Percentiles rank a stretch among this genome's conserved stretches.
These are phyloP conservation scores for Aphelinus certus DNA, from an alignment of 1,140 invertebrate genomes.

Conservation along the genomic window DNA sequence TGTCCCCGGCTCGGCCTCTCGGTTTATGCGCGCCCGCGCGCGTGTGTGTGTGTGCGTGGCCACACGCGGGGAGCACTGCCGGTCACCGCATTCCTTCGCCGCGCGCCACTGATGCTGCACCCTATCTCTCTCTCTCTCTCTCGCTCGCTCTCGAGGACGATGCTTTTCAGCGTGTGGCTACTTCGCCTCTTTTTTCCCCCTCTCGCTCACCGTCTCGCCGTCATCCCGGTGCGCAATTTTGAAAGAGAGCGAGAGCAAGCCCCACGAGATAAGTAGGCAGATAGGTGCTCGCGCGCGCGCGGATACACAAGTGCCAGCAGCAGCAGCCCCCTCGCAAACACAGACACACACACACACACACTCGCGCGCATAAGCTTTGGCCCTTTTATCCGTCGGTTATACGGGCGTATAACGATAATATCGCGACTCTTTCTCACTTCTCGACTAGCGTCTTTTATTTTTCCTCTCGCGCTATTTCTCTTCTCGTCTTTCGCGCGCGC, in stretches of 20 bases:
- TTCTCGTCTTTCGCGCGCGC: too few relatives aligned
- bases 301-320: constrained; percentile 2
- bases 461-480: too few relatives aligned
- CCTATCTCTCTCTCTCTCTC: constrained; percentile 15
- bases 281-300: too few relatives aligned
- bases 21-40: background rate
- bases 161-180: too few relatives aligned
- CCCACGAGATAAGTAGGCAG: too few relatives aligned
- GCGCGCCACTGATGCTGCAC: constrained; percentile 11
- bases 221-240: constrained; percentile 6
- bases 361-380: too few relatives aligned
- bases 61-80: constrained; percentile 40
- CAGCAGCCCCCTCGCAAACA: background rate
- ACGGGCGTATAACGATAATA: too few relatives aligned
- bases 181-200: constrained; percentile 1
- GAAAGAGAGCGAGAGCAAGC: background rate
- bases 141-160: background rate
- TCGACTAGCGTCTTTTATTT: too few relatives aligned
- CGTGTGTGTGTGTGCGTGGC: background rate
- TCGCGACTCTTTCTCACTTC: too few relatives aligned
- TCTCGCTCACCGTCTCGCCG: background rate
- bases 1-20: constrained; percentile 47
- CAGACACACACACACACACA: too few relatives aligned
- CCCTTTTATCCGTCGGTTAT: too few relatives aligned
- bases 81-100: constrained; percentile 58